Evolutionary conservation across 2,113 vertebrate species (phyloP).

Genomic region (Ardeotis arabs): DNA sequence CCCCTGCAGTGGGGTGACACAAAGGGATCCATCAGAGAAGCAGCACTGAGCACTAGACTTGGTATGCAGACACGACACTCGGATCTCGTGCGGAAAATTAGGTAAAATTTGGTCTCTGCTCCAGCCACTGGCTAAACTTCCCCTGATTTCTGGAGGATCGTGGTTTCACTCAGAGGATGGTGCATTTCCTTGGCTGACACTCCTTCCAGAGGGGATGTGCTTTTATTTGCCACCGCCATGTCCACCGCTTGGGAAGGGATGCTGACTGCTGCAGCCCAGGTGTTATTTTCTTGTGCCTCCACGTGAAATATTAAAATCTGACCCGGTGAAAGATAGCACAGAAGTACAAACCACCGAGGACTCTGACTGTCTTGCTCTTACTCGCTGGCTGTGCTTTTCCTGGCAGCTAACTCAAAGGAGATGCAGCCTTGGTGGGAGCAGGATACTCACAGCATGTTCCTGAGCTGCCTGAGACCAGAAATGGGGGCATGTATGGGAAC

Average conservation of each 20-base stretch:
- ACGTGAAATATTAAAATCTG: not conserved
- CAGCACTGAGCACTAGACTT: not conserved
- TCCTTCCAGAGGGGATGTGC: not conserved
- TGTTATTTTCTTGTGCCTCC: not conserved
- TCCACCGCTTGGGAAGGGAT: not conserved
- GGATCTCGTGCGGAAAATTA: not conserved
- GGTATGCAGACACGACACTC: not conserved
- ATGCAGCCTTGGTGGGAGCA: not conserved
- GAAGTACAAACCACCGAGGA: not conserved
- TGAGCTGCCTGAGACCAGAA: not conserved
- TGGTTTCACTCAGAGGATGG: not conserved
- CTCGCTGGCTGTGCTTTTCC: not conserved
- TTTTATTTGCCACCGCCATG: not conserved
- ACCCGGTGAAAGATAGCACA: not conserved
- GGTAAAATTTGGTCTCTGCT: not conserved
- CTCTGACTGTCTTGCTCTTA: not conserved
- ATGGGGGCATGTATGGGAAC: accelerated
- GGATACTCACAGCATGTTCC: accelerated
- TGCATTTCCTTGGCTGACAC: not conserved
- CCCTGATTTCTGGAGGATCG: not conserved
- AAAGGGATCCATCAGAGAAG: not conserved
- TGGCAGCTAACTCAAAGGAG: not conserved
- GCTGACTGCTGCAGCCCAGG: not conserved
- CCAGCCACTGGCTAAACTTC: not conserved
- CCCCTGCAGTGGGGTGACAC: not conserved